Base-by-base conservation (phyloP, 2,888 invertebrate species). In the Calameuta pallipes region DNA sequence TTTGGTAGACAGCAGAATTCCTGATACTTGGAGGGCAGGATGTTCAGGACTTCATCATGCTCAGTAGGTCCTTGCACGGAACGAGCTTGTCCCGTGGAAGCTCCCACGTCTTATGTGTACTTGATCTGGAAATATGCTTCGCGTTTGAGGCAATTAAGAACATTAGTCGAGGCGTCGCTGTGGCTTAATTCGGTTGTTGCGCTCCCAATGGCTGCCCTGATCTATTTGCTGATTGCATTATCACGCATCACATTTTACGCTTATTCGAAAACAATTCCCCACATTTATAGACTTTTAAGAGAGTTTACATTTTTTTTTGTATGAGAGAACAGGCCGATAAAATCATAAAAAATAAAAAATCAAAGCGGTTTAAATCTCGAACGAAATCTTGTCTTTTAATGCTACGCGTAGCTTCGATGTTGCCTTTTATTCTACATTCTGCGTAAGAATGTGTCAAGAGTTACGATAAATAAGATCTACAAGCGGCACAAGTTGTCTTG, bases 71-170 rank as follows among this genome's bases (percentile, higher is more conserved):
- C 79, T 83, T 80, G 73, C 76, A 36, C 77, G 74, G 77, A 76
- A 74, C 73, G 73, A 34, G 68, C 69, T 76, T 75, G 78, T 80
- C 80, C 80, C 83, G 77, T 74, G 77, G 77, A 71, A 89, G 86
- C 86, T 88, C 80, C 83, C 73, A 23, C 23, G 37, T 76, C 37
- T 77, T 84, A 85, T 90, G 86, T 79, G 79, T 70, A 83, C 90
- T 87, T 89, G 89, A 85, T 90, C 85, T 86, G 86, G 89, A 90
- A 90, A 90, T 90, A 90, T 90, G 90, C 89, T 89, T 86, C 85
- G 84, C 90, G 90, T 90, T 90, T 90, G 90, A 90, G 88, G 89
- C 89, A 90, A 90, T 90, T 90, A 90, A 85, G 83, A 78, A 83
- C 82, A 88, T 88, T 89, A 89, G 83, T 84, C 78, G 80, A 81